Evolutionary conservation across 1,140 invertebrate genomes (phyloP).

Genomic region (Drosophila repleta): DNA sequence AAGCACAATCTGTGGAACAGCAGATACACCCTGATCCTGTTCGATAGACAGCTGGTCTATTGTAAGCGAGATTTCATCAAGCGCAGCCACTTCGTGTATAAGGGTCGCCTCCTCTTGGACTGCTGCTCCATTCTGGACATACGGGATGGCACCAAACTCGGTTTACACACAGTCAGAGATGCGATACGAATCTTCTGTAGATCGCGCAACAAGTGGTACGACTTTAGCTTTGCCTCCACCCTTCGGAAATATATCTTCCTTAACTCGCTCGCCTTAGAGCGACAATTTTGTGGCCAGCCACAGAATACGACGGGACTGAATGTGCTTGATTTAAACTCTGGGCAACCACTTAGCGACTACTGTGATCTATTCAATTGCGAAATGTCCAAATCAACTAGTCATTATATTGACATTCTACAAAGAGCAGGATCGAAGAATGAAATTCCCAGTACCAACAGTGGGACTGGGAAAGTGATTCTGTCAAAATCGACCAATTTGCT

Average conservation of each 20-base stretch:
- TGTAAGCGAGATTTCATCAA: slow-evolving; percentile 95
- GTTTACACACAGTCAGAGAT: slow-evolving; percentile 74
- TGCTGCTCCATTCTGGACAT: slow-evolving; percentile 89
- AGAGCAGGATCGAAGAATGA: slow-evolving; percentile 63
- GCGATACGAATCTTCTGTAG: slow-evolving; percentile 79
- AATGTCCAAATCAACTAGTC: neutral
- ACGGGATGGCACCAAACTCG: slow-evolving; percentile 88
- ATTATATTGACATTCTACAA: slow-evolving; percentile 58
- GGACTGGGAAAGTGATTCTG: slow-evolving; percentile 22
- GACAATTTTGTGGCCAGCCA: slow-evolving; percentile 77
- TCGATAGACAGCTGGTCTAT: slow-evolving; percentile 94
- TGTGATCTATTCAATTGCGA: slow-evolving; percentile 79
- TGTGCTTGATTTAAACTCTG: slow-evolving; percentile 71
- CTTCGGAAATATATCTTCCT: slow-evolving; percentile 77
- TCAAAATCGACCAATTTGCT: slow-evolving; percentile 65
- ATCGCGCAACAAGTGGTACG: slow-evolving; percentile 79
- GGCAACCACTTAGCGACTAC: slow-evolving; percentile 58
- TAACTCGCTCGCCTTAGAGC: slow-evolving; percentile 75
- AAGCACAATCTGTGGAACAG: slow-evolving; percentile 92
- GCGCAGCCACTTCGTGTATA: slow-evolving; percentile 92
- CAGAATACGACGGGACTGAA: slow-evolving; percentile 76
- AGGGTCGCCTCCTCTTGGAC: slow-evolving; percentile 92
- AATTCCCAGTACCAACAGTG: slow-evolving; percentile 46
- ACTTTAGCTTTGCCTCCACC: slow-evolving; percentile 81
- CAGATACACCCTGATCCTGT: slow-evolving; percentile 92